Evolutionary conservation across 2,113 vertebrate genomes (phyloP).

Genomic region (Neogobius melanostomus): DNA sequence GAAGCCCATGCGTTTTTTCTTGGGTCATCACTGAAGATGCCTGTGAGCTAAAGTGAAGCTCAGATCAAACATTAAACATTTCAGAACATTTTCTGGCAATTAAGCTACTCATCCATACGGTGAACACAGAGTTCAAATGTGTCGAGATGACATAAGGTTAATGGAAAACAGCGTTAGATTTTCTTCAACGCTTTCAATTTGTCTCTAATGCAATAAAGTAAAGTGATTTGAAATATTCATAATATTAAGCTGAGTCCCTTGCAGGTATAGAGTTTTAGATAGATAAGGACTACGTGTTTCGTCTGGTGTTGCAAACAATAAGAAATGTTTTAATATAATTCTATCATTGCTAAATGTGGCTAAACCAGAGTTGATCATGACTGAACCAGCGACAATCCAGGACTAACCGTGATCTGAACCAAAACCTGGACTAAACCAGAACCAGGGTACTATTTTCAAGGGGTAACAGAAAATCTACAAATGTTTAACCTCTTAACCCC

Average conservation of each 20-base stretch:
- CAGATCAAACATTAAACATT: background rate
- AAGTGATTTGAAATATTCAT: background rate
- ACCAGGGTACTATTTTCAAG: too few species aligned
- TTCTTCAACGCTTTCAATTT: background rate
- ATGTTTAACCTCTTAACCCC: too few species aligned
- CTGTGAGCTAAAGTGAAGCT: background rate
- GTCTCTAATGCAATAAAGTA: conserved; percentile 2
- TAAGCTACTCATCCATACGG: background rate
- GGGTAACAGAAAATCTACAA: too few species aligned
- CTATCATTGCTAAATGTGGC: too few species aligned
- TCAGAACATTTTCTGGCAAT: background rate
- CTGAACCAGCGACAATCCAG: too few species aligned
- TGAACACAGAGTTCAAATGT: background rate
- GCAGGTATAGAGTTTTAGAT: background rate
- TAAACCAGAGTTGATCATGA: too few species aligned
- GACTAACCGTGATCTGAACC: too few species aligned
- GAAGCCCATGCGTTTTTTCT: background rate
- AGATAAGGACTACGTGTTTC: background rate
- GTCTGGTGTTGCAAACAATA: too few species aligned
- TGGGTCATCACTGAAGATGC: background rate
- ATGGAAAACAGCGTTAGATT: background rate
- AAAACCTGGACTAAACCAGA: too few species aligned
- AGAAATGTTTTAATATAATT: too few species aligned
- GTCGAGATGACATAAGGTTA: conserved; percentile 1
- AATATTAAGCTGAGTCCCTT: background rate